phyloP scores from a whole-genome alignment of 2,888 invertebrate genomes.

The Lasioglossum pauxillum region DNA sequence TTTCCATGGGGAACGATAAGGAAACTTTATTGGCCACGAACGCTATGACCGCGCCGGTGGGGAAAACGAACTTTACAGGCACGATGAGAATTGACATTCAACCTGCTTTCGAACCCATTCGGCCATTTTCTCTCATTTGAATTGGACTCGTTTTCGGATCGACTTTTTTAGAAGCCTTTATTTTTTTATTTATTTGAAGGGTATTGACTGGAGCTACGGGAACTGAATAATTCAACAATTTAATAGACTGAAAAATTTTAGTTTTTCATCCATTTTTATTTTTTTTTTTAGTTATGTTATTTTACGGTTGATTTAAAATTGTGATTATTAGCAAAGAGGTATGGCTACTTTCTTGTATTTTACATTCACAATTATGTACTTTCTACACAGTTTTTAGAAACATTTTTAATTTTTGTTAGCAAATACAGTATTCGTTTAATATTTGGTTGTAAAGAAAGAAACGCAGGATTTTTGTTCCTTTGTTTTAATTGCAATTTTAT shows the following conservation, averaged over 20 bases:
- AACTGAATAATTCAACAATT: background rate
- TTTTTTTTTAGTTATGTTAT: background rate
- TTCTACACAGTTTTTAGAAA: too few relatives aligned
- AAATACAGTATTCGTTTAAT: background rate
- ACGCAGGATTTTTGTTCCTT: too few relatives aligned
- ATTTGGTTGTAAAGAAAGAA: too few relatives aligned
- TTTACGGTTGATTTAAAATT: too few relatives aligned
- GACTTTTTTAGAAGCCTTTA: background rate
- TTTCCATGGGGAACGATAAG: conserved; percentile 11
- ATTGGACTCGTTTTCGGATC: background rate
- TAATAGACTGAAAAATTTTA: background rate
- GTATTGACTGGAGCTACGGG: background rate
- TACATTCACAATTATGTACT: too few relatives aligned
- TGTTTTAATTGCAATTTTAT: too few relatives aligned
- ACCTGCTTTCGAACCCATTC: background rate
- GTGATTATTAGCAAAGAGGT: too few relatives aligned
- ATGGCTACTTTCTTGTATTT: too few relatives aligned
- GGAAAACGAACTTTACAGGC: background rate
- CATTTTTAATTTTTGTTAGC: background rate
- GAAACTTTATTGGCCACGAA: background rate
- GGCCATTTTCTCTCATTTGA: background rate
- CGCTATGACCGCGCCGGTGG: background rate
- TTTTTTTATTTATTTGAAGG: background rate
- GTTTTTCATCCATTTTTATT: background rate
- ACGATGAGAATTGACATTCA: background rate